Evolutionary conservation across 2,888 invertebrate species (phyloP), one percentile per base, ranked within the genome.

Genomic region (Mechanitis messenoides): DNA sequence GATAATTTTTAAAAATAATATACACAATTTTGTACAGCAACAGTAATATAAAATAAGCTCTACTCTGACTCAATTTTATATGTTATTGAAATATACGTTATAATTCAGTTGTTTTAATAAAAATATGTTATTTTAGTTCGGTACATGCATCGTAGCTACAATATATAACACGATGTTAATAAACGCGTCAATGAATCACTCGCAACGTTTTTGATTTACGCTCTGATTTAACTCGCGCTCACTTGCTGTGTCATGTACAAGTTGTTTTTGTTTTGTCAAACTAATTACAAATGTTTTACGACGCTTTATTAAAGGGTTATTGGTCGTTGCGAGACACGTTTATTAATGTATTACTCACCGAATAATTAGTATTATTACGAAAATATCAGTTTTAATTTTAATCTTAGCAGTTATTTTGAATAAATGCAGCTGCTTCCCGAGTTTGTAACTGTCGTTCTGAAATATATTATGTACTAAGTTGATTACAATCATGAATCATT

Each of bases 121-220:
- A 42, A 42, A 11, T 9, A 42, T 42, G 31, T 50, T 50, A 31
- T 31, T 31, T 20, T 47, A n/a, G 2, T 31, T 50, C 31, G 31
- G 7, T 31, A 31, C 31, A 50, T 50, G 31, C 28, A 28, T 31
- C 31, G 31, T 31, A 50, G 31, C 50, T 50, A 50, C 50, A 47
- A n/a, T 60, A 53, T 58, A 63, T 64, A 20, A 20, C 20, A 61
- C 58, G 50, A 63, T 66, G 66, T 70, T 70, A 71, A 71, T 71
- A 69, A 69, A 63, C 65, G 55, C 53, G 5, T 56, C 35, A 60
- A 77, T 83, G 82, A 81, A 77, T 82, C 83, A 83, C 70, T 56
- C 59, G 68, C 68, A 69, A 63, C 66, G 62, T 65, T 56, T 80
- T 84, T 86, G 84, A 85, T 85, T 85, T 84, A 85, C 76, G 69